Conservation (phyloP, 2,113 vertebrate genomes). For the Ciconia maguari region DNA sequence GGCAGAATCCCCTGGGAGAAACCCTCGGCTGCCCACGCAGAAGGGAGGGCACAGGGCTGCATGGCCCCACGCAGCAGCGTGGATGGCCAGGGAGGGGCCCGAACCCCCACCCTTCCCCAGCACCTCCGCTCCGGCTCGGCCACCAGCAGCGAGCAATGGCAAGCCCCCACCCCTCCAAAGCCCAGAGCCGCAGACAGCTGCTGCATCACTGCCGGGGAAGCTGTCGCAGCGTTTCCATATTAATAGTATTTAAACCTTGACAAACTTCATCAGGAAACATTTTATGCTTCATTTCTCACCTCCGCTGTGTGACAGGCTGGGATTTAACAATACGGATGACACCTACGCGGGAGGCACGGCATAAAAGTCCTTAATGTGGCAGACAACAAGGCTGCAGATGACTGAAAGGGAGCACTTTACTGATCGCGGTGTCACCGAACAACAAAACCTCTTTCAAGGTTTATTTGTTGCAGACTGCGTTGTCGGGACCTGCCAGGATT, state of each 20-base stretch:
- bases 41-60: neutral
- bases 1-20: neutral
- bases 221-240: neutral
- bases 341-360: neutral
- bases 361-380: neutral
- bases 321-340: neutral
- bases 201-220: neutral
- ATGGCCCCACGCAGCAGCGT: neutral
- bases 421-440: neutral
- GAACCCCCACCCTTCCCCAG: neutral
- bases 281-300: constrained; percentile 4
- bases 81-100: neutral
- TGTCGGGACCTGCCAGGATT: neutral
- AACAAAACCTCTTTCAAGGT: neutral
- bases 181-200: neutral
- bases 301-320: neutral
- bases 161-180: neutral
- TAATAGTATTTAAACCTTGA: neutral
- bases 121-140: neutral
- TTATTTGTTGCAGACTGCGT: neutral
- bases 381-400: neutral
- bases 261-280: constrained; percentile 4
- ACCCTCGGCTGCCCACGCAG: accelerated
- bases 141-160: accelerated
- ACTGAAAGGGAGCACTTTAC: neutral